Evolutionary conservation across 2,113 vertebrate species (phyloP), one percentile per base, ranked within the genome.

Genomic region (Oryzias celebensis): DNA sequence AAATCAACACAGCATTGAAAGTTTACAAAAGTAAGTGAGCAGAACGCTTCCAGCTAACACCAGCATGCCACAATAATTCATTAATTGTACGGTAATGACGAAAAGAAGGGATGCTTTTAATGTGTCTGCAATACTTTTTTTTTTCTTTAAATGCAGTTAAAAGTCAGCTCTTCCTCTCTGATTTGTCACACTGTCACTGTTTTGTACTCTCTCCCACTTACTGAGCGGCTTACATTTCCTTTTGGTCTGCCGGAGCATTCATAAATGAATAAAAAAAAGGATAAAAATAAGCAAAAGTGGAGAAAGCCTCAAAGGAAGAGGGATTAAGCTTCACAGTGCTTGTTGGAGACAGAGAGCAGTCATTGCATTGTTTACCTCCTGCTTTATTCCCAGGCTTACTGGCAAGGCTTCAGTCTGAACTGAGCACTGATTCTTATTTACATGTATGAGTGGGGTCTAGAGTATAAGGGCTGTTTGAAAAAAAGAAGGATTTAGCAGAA

Each of bases 371-470:
- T 84, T 86, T 84, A 86, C 84, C 70, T 81, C 61, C 49, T 63
- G 64, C 63, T 83, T 81, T 63, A 72, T 65, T 71, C 53, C 63
- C 52, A 51, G 71, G 51, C 59, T 72, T 70, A 78, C 65, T 80
- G 68, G 71, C 75, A 58, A 68, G 47, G 61, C 75, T 67, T 74
- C 57, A 54, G 65, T 71, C 68, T 81, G 81, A 77, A 85, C 73
- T 65, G 71, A 63, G 24, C 76, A 78, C 78, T 68, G 77, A 85
- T 85, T 84, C 69, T 65, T 62, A 60, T 84, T 80, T 81, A 36
- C 36, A 36, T 36, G 36, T 36, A 68, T 63, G 23, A 55, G 61
- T 36, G 65, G 26, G 53, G 63, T 48, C 23, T 63, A 1, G 20
- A 73, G 58, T 42, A 20, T 16, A 53, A 73, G 44, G 51, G 20